phyloP scores from a whole-genome alignment of 2,113 vertebrate genomes.

The Ariopsis seemanni region DNA sequence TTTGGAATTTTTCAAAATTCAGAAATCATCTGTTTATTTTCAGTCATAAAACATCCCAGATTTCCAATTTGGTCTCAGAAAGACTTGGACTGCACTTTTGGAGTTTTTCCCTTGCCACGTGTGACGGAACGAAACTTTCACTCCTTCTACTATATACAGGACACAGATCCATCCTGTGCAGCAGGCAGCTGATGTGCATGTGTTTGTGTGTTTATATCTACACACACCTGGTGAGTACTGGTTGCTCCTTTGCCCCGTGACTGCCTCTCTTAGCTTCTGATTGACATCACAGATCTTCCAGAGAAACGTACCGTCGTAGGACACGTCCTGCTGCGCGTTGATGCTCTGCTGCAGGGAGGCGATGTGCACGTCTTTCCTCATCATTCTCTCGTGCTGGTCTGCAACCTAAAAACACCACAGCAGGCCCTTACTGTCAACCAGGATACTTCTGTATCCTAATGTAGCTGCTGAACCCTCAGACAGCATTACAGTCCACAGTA shows the following conservation, averaged over 20 bases:
- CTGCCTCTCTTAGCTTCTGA: conserved; percentile 76
- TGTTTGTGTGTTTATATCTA: not conserved
- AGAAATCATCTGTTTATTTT: not conserved
- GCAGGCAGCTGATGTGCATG: not conserved
- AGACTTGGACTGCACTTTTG: not conserved
- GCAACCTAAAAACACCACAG: conserved; percentile 66
- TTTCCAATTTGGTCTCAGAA: not conserved
- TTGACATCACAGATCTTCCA: conserved; percentile 81
- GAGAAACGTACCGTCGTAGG: conserved; percentile 79
- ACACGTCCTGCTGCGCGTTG: conserved; percentile 72
- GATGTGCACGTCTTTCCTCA: conserved; percentile 75
- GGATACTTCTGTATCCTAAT: conserved; percentile 4
- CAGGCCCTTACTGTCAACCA: not conserved
- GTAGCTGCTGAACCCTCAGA: not conserved
- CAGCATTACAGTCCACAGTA: not conserved
- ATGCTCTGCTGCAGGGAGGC: conserved; percentile 74
- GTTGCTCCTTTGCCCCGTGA: conserved; percentile 71
- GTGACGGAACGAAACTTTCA: not conserved
- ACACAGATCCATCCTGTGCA: not conserved
- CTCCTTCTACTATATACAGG: not conserved
- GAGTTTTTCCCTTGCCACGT: not conserved
- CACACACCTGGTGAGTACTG: conserved; percentile 81
- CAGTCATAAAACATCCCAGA: not conserved
- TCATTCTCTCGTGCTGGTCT: conserved; percentile 74
- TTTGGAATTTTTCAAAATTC: not conserved